Conservation (phyloP, 2,113 vertebrate species). For the Oophaga pumilio region DNA sequence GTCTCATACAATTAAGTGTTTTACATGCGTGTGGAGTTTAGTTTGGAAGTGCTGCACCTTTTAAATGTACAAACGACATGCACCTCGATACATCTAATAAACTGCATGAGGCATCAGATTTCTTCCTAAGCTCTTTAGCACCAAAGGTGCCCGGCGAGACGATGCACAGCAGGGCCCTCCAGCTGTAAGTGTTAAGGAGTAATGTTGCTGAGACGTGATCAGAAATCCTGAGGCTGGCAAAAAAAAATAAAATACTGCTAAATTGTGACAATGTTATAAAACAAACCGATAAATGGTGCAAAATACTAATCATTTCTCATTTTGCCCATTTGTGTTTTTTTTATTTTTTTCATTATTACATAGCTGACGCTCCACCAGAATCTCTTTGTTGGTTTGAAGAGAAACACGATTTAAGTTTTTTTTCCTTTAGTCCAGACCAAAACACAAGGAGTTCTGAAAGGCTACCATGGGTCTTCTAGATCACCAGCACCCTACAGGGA, state of each 20-base stretch:
- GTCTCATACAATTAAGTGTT: slow-evolving; percentile 74
- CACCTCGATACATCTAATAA: slow-evolving; percentile 69
- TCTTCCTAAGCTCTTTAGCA: slow-evolving; percentile 65
- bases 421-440: slow-evolving; percentile 87
- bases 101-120: slow-evolving; percentile 69
- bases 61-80: slow-evolving; percentile 70
- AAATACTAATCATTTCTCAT: slow-evolving; percentile 78
- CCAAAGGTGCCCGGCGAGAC: slow-evolving; percentile 40
- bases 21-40: slow-evolving; percentile 68
- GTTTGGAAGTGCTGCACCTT: slow-evolving; percentile 69
- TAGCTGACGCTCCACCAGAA: slow-evolving; percentile 83
- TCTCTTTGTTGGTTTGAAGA: slow-evolving; percentile 81
- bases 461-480: slow-evolving; percentile 97
- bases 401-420: slow-evolving; percentile 76
- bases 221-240: slow-evolving; percentile 75
- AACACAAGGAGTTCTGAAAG: slow-evolving; percentile 83
- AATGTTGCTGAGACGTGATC: slow-evolving; percentile 71
- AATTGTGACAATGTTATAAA: slow-evolving; percentile 78
- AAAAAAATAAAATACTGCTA: slow-evolving; percentile 72
- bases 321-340: slow-evolving; percentile 70
- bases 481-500: slow-evolving; percentile 91
- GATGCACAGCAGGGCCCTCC: slow-evolving; percentile 33
- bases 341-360: slow-evolving; percentile 78
- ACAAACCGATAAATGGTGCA: slow-evolving; percentile 81
- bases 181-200: slow-evolving; percentile 61